Conservation (phyloP, 2,113 vertebrate genomes). For the Nansenia antarctica region DNA sequence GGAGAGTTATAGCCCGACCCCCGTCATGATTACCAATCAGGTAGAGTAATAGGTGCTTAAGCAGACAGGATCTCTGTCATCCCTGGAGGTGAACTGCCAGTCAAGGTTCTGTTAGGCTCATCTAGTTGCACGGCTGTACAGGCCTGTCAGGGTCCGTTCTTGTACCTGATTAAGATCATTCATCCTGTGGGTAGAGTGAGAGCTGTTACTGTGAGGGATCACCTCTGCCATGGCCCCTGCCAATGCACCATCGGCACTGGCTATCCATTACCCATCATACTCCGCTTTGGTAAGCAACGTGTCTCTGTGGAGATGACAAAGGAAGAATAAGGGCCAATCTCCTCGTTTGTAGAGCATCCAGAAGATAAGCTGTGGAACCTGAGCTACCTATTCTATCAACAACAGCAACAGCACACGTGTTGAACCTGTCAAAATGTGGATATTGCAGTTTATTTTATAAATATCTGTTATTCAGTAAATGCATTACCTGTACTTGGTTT, state of each 20-base stretch:
- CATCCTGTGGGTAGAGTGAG: constrained; percentile 51
- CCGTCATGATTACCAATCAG: constrained; percentile 75
- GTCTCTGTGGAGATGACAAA: neutral
- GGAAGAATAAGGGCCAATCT: neutral
- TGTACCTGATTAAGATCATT: constrained; percentile 60
- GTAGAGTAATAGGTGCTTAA: constrained; percentile 69
- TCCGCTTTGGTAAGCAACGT: constrained; percentile 1
- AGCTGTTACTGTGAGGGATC: constrained; percentile 51
- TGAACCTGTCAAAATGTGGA: no score
- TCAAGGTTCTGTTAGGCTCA: constrained; percentile 63
- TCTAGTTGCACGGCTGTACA: constrained; percentile 24
- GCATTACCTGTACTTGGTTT: no score
- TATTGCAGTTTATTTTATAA: no score
- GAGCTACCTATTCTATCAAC: no score
- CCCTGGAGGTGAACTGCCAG: constrained; percentile 66
- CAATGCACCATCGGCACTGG: constrained; percentile 16
- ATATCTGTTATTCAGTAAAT: no score
- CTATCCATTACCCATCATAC: constrained; percentile 17
- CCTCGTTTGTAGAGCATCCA: neutral
- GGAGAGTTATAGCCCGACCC: constrained; percentile 64
- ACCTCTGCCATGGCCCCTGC: constrained; percentile 32
- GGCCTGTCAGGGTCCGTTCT: constrained; percentile 46
- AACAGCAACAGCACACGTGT: no score
- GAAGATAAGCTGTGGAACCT: no score
- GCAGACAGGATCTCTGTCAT: constrained; percentile 65